Percentiles rank a stretch among this genome's conserved stretches.
These are phyloP conservation scores for Penelope pileata DNA, from an alignment of 2,113 vertebrate genomes.

Conservation along the genomic window DNA sequence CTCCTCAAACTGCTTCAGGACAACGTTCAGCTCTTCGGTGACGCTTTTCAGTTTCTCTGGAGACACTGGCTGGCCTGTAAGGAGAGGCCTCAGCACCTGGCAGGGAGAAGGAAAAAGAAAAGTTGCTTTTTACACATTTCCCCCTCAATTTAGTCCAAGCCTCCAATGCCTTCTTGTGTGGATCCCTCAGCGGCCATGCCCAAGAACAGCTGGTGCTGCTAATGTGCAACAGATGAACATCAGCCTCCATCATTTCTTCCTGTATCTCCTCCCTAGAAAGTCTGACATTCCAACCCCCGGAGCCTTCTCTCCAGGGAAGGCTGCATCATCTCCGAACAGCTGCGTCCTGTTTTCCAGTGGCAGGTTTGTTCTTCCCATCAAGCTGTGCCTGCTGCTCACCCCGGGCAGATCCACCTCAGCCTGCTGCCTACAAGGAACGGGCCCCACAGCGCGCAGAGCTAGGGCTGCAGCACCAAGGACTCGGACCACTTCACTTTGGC, in stretches of 20 bases:
- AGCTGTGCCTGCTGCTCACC: neutral
- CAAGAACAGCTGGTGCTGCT: fast-evolving
- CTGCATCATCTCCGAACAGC: neutral
- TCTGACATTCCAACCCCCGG: neutral
- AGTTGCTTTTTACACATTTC: neutral
- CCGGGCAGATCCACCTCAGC: no score
- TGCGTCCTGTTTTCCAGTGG: neutral
- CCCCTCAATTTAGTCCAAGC: neutral
- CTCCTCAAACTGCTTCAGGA: conserved; percentile 81
- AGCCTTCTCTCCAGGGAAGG: neutral
- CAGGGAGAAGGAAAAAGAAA: neutral
- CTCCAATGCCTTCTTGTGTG: neutral
- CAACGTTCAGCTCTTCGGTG: conserved; percentile 75
- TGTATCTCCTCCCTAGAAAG: neutral
- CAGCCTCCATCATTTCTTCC: neutral
- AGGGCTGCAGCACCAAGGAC: neutral
- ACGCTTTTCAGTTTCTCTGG: conserved; percentile 73
- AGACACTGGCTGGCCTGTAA: conserved; percentile 64
- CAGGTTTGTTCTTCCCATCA: neutral
- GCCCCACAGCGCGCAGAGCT: neutral
- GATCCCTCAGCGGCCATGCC: neutral
- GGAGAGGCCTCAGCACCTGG: conserved; percentile 72
- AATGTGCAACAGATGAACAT: neutral
- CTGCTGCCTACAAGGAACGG: no score
- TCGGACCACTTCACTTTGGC: neutral